phyloP scores from a whole-genome alignment of 2,113 vertebrate species.

The Hyla sarda region DNA sequence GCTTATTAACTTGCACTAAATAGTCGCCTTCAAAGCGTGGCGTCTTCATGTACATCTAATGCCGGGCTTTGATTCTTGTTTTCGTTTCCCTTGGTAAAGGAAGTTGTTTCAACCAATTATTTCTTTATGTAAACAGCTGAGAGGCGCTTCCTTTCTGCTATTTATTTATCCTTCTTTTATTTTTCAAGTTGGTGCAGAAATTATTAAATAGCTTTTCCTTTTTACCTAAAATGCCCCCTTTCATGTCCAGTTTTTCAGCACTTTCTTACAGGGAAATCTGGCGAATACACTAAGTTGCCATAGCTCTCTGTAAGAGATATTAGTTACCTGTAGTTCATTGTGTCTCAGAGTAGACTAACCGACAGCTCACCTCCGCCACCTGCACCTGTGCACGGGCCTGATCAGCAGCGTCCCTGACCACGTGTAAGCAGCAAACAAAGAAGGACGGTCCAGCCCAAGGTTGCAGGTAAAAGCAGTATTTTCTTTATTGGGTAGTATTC shows the following conservation, averaged over 20 bases:
- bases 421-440: too few relatives aligned
- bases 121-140: neutral
- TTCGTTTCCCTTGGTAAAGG: neutral
- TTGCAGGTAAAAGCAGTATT: too few relatives aligned
- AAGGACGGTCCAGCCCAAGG: too few relatives aligned
- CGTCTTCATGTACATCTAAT: neutral
- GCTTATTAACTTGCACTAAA: neutral
- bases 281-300: neutral
- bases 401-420: too few relatives aligned
- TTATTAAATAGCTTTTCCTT: neutral
- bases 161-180: neutral
- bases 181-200: neutral
- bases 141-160: neutral
- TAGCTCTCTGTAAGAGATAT: too few relatives aligned
- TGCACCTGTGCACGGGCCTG: too few relatives aligned
- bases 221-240: neutral
- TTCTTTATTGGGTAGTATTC: too few relatives aligned
- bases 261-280: neutral
- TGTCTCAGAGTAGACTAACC: too few relatives aligned
- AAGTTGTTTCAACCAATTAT: constrained; percentile 7
- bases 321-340: too few relatives aligned
- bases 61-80: neutral
- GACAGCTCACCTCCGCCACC: too few relatives aligned
- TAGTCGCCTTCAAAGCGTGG: neutral
- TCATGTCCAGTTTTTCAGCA: neutral